Base-by-base conservation (phyloP, 2,797 vertebrate genomes). In the Mormyrus hasselquistii region DNA sequence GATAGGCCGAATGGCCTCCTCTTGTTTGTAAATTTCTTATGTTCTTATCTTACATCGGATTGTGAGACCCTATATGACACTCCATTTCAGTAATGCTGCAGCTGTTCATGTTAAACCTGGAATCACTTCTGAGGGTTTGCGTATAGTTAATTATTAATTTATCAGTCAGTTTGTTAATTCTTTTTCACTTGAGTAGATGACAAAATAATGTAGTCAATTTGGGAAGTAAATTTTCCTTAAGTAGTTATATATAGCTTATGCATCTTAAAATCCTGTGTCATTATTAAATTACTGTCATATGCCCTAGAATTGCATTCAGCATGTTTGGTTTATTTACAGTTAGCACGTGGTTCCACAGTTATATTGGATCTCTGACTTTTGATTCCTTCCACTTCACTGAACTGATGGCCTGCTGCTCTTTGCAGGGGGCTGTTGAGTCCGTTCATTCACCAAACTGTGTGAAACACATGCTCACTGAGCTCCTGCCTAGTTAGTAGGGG, bases 341-440 rank as follows among this genome's bases (percentile, higher is more conserved):
- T 62, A 85, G 3, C 14, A 4, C 55, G 82, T 49, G 57, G 55
- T 47, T 19, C 19, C 12, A 12, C 7, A 79, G n/a, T 85, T 91
- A 88, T n/a, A 8, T 38, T 76, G 86, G 53, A 90, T 89, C 69
- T 59, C 86, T 87, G 22, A 62, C 87, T 88, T 84, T 85, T 89
- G 19, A 89, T 88, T 79, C n/a, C 34, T 52, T 79, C 29, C 49
- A 57, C 57, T 22, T 4, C 85, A 57, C 59, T 53, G 79, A 88
- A 69, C 85, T 59, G 50, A 53, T 62, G 14, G 82, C 90, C 88
- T 59, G n/a, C 59, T 90, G 88, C 86, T 88, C 88, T 87, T 73
- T 83, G 73, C 47, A 47, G 83, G 53, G 53, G 12, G 12, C n/a
- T 87, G 62, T 19, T 34, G 87, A 44, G 53, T 38, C 22, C 0